phyloP scores from a whole-genome alignment of 1,140 invertebrate species.

The Hylyphantes graminicola region DNA sequence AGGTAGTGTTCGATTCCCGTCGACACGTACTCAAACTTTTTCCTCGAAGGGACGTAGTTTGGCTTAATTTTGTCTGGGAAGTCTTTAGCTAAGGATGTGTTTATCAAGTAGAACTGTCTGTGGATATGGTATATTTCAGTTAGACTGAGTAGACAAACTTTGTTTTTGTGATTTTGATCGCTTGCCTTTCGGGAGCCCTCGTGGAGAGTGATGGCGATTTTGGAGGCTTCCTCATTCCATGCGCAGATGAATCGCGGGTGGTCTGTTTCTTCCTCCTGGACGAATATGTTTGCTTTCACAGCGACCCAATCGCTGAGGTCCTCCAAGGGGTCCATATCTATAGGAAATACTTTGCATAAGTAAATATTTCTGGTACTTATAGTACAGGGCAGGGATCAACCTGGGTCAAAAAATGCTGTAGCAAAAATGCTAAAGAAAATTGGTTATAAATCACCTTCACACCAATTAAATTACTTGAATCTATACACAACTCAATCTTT shows the following conservation, averaged over 20 bases:
- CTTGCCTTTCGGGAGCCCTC: slow-evolving; percentile 56
- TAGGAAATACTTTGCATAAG: not conserved
- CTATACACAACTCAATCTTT: too few relatives aligned
- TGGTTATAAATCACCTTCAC: too few relatives aligned
- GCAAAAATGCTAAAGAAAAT: too few relatives aligned
- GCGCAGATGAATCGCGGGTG: slow-evolving; percentile 46
- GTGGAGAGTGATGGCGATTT: slow-evolving; percentile 55
- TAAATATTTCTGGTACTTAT: not conserved
- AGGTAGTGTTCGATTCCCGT: slow-evolving; percentile 33
- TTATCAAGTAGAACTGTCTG: slow-evolving; percentile 56
- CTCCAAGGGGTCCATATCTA: slow-evolving; percentile 24
- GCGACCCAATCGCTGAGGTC: slow-evolving; percentile 60
- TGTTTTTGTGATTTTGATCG: slow-evolving; percentile 55
- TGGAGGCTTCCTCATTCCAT: slow-evolving; percentile 50
- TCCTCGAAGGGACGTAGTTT: slow-evolving; percentile 12
- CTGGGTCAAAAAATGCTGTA: too few relatives aligned
- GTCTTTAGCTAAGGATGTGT: slow-evolving; percentile 5
- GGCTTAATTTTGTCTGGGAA: slow-evolving; percentile 44
- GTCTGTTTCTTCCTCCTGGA: not conserved
- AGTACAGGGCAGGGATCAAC: too few relatives aligned
- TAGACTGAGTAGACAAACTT: slow-evolving; percentile 50
- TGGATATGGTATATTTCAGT: slow-evolving; percentile 49
- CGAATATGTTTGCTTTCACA: slow-evolving; percentile 56
- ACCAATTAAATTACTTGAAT: too few relatives aligned
- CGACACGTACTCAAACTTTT: slow-evolving; percentile 10